A percentile compares a stretch with the other conserved stretches of the same genome.
Conservation (phyloP, 2,797 vertebrate species). For the Takifugu ocellatus region DNA sequence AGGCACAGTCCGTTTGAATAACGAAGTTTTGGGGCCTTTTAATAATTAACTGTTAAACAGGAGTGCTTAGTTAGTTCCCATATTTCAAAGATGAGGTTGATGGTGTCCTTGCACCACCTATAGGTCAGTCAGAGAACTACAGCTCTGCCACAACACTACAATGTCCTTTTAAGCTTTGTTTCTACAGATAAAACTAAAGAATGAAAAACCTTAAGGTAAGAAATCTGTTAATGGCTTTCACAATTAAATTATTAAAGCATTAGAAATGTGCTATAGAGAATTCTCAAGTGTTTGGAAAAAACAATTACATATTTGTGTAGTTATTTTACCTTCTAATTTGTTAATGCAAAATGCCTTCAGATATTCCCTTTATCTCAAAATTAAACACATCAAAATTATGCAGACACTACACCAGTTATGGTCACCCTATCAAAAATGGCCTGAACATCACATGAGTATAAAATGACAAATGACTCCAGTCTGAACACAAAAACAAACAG, state of each 20-base stretch:
- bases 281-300: constrained; percentile 3
- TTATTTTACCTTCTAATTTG: not conserved
- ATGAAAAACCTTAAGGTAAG: no score
- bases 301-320: constrained; percentile 6
- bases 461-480: constrained; percentile 9
- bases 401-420: constrained; percentile 28
- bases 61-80: constrained; percentile 4
- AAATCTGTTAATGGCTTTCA: no score
- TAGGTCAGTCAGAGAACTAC: constrained; percentile 33
- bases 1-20: no score
- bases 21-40: no score
- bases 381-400: constrained; percentile 48
- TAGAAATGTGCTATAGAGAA: constrained; percentile 11
- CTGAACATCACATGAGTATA: constrained; percentile 20
- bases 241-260: not conserved
- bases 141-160: not conserved
- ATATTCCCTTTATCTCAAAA: constrained; percentile 64
- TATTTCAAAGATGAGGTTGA: not conserved
- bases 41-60: no score
- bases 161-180: not conserved
- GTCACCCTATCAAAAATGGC: constrained; percentile 24
- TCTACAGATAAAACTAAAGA: no score
- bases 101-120: constrained; percentile 55
- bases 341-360: no score
- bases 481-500: no score